These are phyloP conservation scores for Connochaetes taurinus DNA, from an alignment of 2,113 vertebrate species.

Conservation along the genomic window DNA sequence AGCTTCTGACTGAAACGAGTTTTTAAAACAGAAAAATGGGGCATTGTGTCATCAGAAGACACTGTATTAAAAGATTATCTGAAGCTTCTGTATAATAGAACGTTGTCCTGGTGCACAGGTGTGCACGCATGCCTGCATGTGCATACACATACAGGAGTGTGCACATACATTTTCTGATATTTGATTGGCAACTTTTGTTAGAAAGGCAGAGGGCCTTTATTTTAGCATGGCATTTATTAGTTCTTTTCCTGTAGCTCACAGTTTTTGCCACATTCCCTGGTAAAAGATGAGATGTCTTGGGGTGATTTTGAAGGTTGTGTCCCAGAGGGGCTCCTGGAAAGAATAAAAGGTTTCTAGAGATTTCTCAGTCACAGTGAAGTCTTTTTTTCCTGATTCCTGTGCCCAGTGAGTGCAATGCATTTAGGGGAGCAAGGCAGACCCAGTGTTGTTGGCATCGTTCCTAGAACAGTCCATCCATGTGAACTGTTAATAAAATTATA, in stretches of 20 bases:
- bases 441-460: background rate
- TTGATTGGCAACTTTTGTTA: background rate
- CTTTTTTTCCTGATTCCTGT: background rate
- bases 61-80: background rate
- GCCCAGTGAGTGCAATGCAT: background rate
- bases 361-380: background rate
- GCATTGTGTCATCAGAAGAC: background rate
- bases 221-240: background rate
- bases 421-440: background rate
- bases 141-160: background rate
- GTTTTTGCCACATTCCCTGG: background rate
- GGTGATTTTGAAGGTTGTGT: background rate
- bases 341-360: background rate
- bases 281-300: background rate
- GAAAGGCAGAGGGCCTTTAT: background rate
- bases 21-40: conserved; percentile 7
- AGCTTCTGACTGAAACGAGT: background rate
- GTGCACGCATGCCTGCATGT: background rate
- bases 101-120: background rate
- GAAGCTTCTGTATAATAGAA: background rate
- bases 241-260: background rate
- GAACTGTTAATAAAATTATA: conserved; percentile 42
- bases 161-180: background rate
- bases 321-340: background rate
- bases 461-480: background rate